phyloP scores from a whole-genome alignment of 2,888 invertebrate genomes.

The Cotesia congregata region DNA sequence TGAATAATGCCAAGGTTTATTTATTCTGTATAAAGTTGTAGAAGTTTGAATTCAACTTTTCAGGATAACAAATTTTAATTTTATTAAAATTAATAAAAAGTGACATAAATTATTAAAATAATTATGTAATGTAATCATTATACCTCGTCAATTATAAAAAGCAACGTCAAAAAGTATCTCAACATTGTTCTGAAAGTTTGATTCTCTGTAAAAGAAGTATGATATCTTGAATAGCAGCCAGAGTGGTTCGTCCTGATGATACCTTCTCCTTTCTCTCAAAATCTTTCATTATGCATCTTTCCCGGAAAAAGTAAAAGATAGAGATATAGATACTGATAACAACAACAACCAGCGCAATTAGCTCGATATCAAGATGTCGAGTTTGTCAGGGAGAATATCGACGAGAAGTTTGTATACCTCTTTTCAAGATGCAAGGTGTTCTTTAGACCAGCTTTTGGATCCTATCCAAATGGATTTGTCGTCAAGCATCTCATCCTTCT shows the following conservation, averaged over 20 bases:
- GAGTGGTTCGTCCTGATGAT: neutral
- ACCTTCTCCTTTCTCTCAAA: neutral
- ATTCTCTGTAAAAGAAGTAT: neutral
- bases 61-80: no score
- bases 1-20: no score
- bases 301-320: neutral
- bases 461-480: constrained; percentile 52
- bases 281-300: neutral
- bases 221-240: neutral
- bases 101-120: no score
- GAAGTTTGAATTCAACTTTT: no score
- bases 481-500: constrained; percentile 35
- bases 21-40: no score
- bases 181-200: no score
- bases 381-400: constrained; percentile 23
- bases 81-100: no score
- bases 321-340: neutral
- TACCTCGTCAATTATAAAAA: no score
- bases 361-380: constrained; percentile 20
- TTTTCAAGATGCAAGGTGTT: constrained; percentile 23
- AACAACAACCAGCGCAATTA: constrained; percentile 17
- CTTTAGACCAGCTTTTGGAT: constrained; percentile 42
- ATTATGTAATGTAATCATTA: no score
- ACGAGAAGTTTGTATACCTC: constrained; percentile 25
- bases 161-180: no score